A percentile compares a stretch with the other conserved stretches of the same genome.
These are phyloP conservation scores for Tenthredo scrophulariae DNA, from an alignment of 2,888 invertebrate species.

Conservation along the genomic window DNA sequence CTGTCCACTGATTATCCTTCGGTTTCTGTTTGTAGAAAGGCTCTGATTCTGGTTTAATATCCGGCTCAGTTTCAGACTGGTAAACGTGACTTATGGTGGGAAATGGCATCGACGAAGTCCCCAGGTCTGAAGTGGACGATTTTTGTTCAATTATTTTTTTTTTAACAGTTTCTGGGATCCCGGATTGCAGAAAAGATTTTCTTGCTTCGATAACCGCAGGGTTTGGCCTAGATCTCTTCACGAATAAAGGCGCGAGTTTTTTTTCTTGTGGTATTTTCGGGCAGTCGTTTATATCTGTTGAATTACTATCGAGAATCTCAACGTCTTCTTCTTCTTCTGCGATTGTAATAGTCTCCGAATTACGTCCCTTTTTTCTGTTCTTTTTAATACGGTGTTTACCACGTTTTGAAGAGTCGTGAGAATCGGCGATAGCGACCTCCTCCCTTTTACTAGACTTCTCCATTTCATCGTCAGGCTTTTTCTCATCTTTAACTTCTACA, in stretches of 20 bases:
- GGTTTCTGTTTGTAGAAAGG: not conserved
- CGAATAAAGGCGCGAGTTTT: conserved; percentile 85
- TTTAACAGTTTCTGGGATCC: conserved; percentile 84
- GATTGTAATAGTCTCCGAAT: not conserved
- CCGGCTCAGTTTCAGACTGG: conserved; percentile 74
- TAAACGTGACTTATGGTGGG: conserved; percentile 84
- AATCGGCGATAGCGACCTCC: not conserved
- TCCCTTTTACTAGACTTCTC: conserved; percentile 22
- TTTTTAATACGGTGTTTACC: conserved; percentile 1
- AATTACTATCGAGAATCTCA: conserved; percentile 57
- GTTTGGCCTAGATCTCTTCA: conserved; percentile 81
- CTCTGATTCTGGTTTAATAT: not conserved
- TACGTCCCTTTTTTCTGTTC: conserved; percentile 23
- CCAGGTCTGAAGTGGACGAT: conserved; percentile 57
- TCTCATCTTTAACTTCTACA: conserved; percentile 28
- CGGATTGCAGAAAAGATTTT: conserved; percentile 86
- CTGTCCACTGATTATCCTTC: not conserved
- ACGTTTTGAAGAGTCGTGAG: not conserved
- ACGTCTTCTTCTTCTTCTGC: not conserved
- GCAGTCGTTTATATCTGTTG: conserved; percentile 60
- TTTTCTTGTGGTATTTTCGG: conserved; percentile 59
- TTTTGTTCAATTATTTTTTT: conserved; percentile 80
- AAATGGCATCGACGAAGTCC: conserved; percentile 76
- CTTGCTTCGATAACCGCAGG: conserved; percentile 83
- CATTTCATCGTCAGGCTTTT: conserved; percentile 49